Evolutionary conservation across 2,113 vertebrate species (phyloP), one percentile per base, ranked within the genome.

Genomic region (Etia nguti): DNA sequence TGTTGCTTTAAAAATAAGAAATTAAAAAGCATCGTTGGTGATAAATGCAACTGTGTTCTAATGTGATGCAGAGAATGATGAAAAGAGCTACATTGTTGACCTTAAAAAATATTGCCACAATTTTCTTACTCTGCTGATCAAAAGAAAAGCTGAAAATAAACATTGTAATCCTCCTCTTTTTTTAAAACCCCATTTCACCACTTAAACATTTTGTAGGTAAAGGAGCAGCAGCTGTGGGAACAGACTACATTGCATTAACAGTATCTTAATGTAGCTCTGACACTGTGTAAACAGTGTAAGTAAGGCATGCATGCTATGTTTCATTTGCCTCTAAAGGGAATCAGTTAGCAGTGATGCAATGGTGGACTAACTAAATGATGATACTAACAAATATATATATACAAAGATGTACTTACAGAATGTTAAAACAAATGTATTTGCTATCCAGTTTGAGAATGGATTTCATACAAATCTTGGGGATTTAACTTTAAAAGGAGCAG

Each of bases 11-110:
- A 73, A 24, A 68, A 68, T 22, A 24, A 68, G 34, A 65, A 65
- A 68, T 41, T 24, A 41, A 22, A 75, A 50, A 50, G 10, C 15
- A 8, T 50, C 0, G 0, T 20, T 0, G 1, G 70, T 50, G 70
- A 31, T 48, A 48, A 18, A 20, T 50, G 41, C 43, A 50, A 50
- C 43, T 12, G 43, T 2, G 29, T 12, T 31, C 24, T 50, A 31
- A n/a, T 31, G 4, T 20, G 4, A 10, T 75, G 24, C 24, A 75
- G 70, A 20, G 43, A 31, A 75, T 31, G 43, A 20, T 0, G 15
- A 75, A 50, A 31, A 29, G 41, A 3, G 22, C 22, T 26, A 16
- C 5, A 18, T 54, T 29, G 9, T 26, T 18, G 41, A 46, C 9
- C 6, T 46, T 73, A 15, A 46, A 10, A 46, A 16, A 26, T 46